phyloP scores from a whole-genome alignment of 2,797 vertebrate species.

The Eutrigla gurnardus region DNA sequence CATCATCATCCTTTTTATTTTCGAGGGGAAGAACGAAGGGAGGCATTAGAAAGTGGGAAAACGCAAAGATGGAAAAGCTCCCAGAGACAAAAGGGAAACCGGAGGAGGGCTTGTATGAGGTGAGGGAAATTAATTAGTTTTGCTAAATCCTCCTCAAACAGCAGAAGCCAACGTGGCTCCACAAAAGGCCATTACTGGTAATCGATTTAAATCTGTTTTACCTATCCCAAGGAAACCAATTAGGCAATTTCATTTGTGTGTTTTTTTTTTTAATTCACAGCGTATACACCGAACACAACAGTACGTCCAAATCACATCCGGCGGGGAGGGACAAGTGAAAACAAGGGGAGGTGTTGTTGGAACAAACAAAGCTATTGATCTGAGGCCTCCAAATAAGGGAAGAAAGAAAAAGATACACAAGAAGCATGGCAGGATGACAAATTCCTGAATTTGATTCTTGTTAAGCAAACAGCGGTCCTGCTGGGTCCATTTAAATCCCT shows the following conservation, averaged over 20 bases:
- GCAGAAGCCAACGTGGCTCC: slow-evolving; percentile 77
- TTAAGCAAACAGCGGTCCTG: slow-evolving; percentile 17
- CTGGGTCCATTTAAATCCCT: slow-evolving; percentile 35
- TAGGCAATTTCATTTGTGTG: slow-evolving; percentile 84
- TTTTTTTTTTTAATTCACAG: slow-evolving; percentile 81
- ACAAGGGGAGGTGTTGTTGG: slow-evolving; percentile 68
- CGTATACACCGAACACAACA: slow-evolving; percentile 63
- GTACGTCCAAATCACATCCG: slow-evolving; percentile 75
- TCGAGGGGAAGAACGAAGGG: slow-evolving; percentile 44
- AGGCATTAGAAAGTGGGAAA: slow-evolving; percentile 55
- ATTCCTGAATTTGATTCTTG: slow-evolving; percentile 26
- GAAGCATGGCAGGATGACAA: slow-evolving; percentile 28
- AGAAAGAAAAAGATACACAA: slow-evolving; percentile 20
- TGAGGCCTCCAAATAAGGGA: slow-evolving; percentile 26
- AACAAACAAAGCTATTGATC: slow-evolving; percentile 81
- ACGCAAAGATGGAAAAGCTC: slow-evolving; percentile 68
- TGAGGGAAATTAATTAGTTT: slow-evolving; percentile 84
- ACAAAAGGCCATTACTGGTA: slow-evolving; percentile 84
- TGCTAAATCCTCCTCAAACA: slow-evolving; percentile 84
- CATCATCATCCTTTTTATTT: slow-evolving; percentile 62
- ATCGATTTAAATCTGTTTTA: slow-evolving; percentile 86
- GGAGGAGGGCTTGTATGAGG: slow-evolving; percentile 65
- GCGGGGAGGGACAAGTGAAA: slow-evolving; percentile 75
- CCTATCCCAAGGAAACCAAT: slow-evolving; percentile 85
- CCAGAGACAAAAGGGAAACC: slow-evolving; percentile 65